Conservation (phyloP, 1,140 invertebrate species). For the Cryptotermes secundus region DNA sequence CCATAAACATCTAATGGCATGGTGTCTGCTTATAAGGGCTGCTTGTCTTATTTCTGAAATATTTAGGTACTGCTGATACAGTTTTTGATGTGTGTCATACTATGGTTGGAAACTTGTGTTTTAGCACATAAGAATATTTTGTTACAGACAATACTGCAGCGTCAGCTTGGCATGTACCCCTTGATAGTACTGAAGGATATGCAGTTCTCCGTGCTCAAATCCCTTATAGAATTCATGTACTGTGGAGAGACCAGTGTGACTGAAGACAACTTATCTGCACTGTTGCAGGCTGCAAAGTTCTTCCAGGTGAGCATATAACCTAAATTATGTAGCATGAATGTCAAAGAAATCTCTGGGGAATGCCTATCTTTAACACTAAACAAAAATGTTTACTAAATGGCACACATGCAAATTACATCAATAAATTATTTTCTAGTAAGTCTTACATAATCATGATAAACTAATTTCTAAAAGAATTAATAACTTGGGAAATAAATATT, state of each 20-base stretch:
- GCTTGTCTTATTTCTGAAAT: no score
- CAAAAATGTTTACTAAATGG: no score
- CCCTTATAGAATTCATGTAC: conserved; percentile 61
- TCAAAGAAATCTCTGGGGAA: no score
- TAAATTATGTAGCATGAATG: no score
- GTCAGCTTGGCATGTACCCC: conserved; percentile 56
- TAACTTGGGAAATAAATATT: no score
- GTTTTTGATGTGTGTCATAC: no score
- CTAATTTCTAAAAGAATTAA: no score
- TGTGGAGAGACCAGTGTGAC: conserved; percentile 58
- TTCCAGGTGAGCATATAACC: conserved; percentile 50
- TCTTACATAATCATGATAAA: no score
- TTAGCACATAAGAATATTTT: conserved; percentile 29
- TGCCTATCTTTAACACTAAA: no score
- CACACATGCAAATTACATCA: no score
- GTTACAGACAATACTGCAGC: conserved; percentile 54
- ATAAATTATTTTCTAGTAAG: no score
- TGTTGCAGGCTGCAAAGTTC: conserved; percentile 54
- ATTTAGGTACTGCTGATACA: background rate
- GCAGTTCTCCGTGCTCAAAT: conserved; percentile 57
- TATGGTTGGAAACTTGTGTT: background rate
- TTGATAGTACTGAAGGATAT: conserved; percentile 57
- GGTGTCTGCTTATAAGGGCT: no score
- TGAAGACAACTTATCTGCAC: conserved; percentile 52
- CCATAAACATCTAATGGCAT: background rate